Conservation (phyloP, 2,888 invertebrate species). For the Ochropleura leucogaster region DNA sequence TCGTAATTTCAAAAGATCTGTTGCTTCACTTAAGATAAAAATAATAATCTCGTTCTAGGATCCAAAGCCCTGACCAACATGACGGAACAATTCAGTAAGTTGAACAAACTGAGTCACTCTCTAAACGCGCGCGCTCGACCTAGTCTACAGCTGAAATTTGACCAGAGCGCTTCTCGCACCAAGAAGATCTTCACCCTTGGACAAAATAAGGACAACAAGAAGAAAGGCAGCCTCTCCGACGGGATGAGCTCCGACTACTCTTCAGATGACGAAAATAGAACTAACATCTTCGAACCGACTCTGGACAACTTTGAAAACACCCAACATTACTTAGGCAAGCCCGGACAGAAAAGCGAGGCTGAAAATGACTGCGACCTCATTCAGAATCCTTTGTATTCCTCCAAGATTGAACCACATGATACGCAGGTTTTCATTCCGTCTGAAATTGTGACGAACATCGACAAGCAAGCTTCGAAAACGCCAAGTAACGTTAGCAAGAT, state of each 20-base stretch:
- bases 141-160: slow-evolving; percentile 87
- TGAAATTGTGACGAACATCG: slow-evolving; percentile 81
- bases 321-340: slow-evolving; percentile 86
- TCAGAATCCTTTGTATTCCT: slow-evolving; percentile 87
- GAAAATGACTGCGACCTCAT: slow-evolving; percentile 86
- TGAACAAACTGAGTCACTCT: slow-evolving; percentile 93
- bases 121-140: slow-evolving; percentile 91
- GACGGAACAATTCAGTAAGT: slow-evolving; percentile 96
- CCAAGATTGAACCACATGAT: slow-evolving; percentile 86
- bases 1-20: background rate
- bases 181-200: slow-evolving; percentile 90
- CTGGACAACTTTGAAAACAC: slow-evolving; percentile 88
- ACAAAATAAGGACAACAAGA: slow-evolving; percentile 86
- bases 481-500: slow-evolving; percentile 80
- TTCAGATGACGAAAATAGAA: slow-evolving; percentile 89
- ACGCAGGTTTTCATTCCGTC: slow-evolving; percentile 91
- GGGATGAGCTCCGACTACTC: slow-evolving; percentile 90
- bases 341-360: slow-evolving; percentile 70
- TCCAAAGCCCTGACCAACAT: slow-evolving; percentile 96
- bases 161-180: slow-evolving; percentile 83
- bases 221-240: slow-evolving; percentile 92
- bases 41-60: slow-evolving; percentile 85
- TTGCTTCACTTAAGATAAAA: background rate
- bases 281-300: slow-evolving; percentile 87
- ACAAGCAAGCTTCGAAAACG: slow-evolving; percentile 78